Evolutionary conservation across 2,888 invertebrate species (phyloP), one percentile per base, ranked within the genome.

Genomic region (Heliconius charithonia): DNA sequence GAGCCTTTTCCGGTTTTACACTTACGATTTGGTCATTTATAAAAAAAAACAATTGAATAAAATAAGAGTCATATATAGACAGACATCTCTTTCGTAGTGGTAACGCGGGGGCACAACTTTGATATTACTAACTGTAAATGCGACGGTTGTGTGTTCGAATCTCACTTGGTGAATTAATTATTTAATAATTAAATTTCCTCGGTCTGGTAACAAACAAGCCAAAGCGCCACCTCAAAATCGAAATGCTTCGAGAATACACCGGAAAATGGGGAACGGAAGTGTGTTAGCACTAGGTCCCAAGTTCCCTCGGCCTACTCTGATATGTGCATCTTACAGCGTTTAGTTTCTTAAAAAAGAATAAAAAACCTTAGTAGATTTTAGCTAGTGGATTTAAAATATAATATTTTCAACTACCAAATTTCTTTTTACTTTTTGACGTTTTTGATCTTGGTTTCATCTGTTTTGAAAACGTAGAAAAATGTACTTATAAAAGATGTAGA

Each of bases 1-100:
- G 66, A 32, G 66, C 71, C 70, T 66, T 77, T 80, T 77, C 75
- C 71, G 66, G 74, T 29, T 45, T 75, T 56, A 71, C 75, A 59
- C 75, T 72, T 67, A 67, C 56, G 66, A 59, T 56, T 37, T 77
- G 73, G 59, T 59, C 66, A 51, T 51, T 51, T 51, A 51, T 51
- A 51, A 22, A 51, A 51, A n/a, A 7, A 51, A 51, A 22, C 9
- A 51, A 51, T 37, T 37, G 37, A 37, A 37, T 45, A 16, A 16
- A 32, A 65, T 4, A 27, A 51, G 9, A 51, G 4, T 25, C 16
- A 69, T 25, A 41, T 41, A 9, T 69, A n/a, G n/a, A n/a, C n/a
- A n/a, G n/a, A 69, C 19, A 27, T 25, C 25, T 45, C 6, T 65
- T 65, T 27, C 16, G 4, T 19, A 19, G 16, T 56, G 9, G 22